Evolutionary conservation across 2,888 invertebrate genomes (phyloP).

Genomic region (Agrotis ipsilon): DNA sequence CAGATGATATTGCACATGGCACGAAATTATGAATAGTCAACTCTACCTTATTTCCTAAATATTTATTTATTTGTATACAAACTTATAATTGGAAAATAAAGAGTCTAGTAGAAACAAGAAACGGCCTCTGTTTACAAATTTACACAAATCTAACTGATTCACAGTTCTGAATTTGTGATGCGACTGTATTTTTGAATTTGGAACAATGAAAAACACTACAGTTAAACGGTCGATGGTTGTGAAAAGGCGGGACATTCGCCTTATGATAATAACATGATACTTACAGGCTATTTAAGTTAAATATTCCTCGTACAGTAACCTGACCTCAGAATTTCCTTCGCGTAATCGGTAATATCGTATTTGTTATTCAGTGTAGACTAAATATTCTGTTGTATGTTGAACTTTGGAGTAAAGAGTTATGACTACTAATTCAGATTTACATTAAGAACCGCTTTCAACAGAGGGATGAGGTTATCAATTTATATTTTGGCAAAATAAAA

Average conservation of each 20-base stretch:
- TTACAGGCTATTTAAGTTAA: constrained; percentile 52
- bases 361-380: constrained; percentile 64
- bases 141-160: neutral
- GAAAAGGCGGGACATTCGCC: constrained; percentile 29
- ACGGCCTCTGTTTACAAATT: neutral
- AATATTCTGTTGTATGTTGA: constrained; percentile 54
- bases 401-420: constrained; percentile 57
- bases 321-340: constrained; percentile 65
- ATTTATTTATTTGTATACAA: neutral
- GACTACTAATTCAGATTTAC: constrained; percentile 55
- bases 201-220: constrained; percentile 8
- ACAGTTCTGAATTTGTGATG: neutral
- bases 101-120: neutral
- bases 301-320: constrained; percentile 54
- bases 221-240: neutral
- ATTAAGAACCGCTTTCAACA: constrained; percentile 7
- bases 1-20: too few species aligned
- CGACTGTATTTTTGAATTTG: neutral
- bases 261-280: constrained; percentile 48
- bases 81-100: neutral
- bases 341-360: constrained; percentile 62
- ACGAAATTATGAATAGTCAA: neutral
- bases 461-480: neutral
- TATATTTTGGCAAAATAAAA: neutral
- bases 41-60: neutral